Evolutionary conservation across 2,888 invertebrate genomes (phyloP).

Genomic region (Schizaphis graminum): DNA sequence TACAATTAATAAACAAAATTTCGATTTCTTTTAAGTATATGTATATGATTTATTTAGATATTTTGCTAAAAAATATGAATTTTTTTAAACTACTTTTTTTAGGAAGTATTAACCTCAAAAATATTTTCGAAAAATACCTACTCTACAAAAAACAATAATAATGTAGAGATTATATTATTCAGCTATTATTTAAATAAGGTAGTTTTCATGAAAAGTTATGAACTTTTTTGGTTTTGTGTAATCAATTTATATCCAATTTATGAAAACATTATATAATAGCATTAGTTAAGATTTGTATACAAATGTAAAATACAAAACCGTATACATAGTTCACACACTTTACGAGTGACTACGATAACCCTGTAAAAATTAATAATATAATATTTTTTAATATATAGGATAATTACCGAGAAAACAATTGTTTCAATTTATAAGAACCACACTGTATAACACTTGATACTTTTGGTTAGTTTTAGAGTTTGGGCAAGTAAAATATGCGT

Average conservation of each 20-base stretch:
- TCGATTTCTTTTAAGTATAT: background rate
- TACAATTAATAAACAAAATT: background rate
- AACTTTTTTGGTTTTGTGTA: background rate
- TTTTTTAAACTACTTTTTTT: background rate
- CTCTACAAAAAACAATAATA: background rate
- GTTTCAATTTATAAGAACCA: background rate
- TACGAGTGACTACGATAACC: background rate
- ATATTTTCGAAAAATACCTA: background rate
- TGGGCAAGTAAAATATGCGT: background rate
- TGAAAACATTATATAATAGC: background rate
- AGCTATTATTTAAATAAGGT: background rate
- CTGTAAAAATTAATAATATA: background rate
- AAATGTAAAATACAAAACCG: background rate
- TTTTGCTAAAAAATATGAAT: background rate
- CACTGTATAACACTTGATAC: background rate
- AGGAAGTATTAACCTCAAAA: background rate
- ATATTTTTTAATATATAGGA: background rate
- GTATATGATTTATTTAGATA: background rate
- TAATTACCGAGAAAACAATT: background rate
- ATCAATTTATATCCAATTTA: background rate
- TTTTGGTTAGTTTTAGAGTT: background rate
- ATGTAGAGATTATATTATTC: background rate
- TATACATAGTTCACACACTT: background rate
- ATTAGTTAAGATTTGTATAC: background rate
- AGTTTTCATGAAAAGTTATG: background rate